These are phyloP conservation scores for Tinamus major DNA, from an alignment of 2,797 vertebrate species.

Conservation along the genomic window DNA sequence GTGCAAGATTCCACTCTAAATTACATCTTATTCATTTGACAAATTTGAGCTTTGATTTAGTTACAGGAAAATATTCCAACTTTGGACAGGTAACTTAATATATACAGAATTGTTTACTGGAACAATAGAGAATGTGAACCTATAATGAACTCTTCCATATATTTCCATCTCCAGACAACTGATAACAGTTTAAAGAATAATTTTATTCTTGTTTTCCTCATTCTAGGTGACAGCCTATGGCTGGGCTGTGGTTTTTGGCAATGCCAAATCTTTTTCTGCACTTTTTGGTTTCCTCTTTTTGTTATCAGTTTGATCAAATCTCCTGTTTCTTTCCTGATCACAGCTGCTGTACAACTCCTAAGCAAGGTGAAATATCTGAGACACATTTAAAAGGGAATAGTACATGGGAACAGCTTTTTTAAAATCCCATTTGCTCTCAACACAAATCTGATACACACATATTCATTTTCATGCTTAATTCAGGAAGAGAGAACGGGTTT, in stretches of 20 bases:
- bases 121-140: neutral
- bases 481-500: neutral
- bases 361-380: neutral
- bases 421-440: neutral
- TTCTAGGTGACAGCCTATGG: constrained; percentile 26
- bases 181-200: neutral
- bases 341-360: neutral
- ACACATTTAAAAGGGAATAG: neutral
- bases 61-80: neutral
- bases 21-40: neutral
- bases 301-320: neutral
- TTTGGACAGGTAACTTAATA: neutral
- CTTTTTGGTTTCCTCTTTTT: neutral
- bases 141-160: neutral
- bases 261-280: neutral
- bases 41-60: constrained; percentile 6
- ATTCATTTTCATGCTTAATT: neutral
- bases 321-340: neutral
- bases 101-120: neutral
- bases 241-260: neutral
- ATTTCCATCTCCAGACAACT: constrained; percentile 35
- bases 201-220: neutral
- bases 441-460: neutral
- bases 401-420: neutral
- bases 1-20: neutral